These are phyloP conservation scores for Dolichomitus sp. DNA, from an alignment of 2,888 invertebrate genomes.

Conservation along the genomic window DNA sequence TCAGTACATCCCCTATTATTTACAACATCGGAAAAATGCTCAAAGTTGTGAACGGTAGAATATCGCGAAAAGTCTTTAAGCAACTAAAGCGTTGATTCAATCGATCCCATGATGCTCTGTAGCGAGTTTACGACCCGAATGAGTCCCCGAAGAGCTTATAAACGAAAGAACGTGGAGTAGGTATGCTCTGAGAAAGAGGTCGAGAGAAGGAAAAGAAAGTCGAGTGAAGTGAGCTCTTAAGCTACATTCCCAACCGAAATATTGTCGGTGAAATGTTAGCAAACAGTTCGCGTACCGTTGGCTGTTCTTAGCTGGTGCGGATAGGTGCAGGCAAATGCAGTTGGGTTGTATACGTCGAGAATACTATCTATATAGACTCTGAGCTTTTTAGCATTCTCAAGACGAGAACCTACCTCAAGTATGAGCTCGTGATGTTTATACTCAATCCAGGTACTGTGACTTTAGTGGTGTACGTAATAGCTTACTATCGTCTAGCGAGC, in stretches of 20 bases:
- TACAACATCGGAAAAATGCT: not conserved
- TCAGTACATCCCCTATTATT: not conserved
- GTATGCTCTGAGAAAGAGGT: constrained; percentile 14
- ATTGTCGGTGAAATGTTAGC: constrained; percentile 40
- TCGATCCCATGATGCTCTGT: constrained; percentile 2
- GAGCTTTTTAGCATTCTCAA: constrained; percentile 38
- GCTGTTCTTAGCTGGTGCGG: constrained; percentile 13
- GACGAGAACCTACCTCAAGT: constrained; percentile 26
- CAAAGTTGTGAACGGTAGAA: too few species aligned
- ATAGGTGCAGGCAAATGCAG: constrained; percentile 7
- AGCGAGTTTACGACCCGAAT: constrained; percentile 26
- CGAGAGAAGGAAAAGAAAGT: constrained; percentile 25
- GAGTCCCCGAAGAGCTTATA: constrained; percentile 30
- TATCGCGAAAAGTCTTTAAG: not conserved
- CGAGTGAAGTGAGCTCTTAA: constrained; percentile 38
- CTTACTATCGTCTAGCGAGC: not conserved
- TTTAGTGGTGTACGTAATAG: constrained; percentile 16
- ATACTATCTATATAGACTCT: constrained; percentile 25
- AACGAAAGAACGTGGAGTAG: constrained; percentile 12
- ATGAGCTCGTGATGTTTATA: constrained; percentile 5
- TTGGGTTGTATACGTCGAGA: constrained; percentile 3
- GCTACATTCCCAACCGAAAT: constrained; percentile 42
- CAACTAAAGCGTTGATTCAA: constrained; percentile 31
- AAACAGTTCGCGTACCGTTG: constrained; percentile 44
- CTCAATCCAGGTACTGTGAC: not conserved